Conservation (phyloP, 2,888 invertebrate species). For the Rapana venosa region DNA sequence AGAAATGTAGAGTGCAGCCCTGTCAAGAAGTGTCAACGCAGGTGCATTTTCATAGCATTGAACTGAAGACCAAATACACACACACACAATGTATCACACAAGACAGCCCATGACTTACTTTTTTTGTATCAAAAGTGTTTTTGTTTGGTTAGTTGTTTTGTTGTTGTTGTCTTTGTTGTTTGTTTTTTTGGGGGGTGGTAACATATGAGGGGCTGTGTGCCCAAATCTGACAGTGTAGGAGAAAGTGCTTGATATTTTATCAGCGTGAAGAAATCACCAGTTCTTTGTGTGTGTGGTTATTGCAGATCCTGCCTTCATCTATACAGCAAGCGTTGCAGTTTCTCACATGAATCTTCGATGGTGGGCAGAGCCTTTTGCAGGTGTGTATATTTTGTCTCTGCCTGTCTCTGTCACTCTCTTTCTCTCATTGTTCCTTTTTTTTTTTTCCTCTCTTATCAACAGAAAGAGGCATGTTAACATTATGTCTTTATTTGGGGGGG, state of each 20-base stretch:
- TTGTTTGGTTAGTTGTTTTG: neutral
- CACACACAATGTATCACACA: too few relatives aligned
- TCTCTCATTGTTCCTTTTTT: neutral
- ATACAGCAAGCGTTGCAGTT: conserved; percentile 80
- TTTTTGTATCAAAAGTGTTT: neutral
- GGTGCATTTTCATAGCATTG: too few relatives aligned
- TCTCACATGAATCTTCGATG: conserved; percentile 79
- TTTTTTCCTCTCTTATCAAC: too few relatives aligned
- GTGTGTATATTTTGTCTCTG: conserved; percentile 57
- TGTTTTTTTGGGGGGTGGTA: too few relatives aligned
- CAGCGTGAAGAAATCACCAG: neutral
- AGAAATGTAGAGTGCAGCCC: too few relatives aligned
- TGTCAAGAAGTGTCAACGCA: too few relatives aligned
- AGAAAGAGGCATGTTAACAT: neutral
- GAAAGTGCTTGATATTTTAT: too few relatives aligned
- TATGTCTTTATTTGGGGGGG: too few relatives aligned
- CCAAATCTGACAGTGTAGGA: too few relatives aligned
- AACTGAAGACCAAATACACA: too few relatives aligned
- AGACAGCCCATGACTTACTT: neutral
- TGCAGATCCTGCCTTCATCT: conserved; percentile 81
- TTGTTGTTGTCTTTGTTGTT: too few relatives aligned
- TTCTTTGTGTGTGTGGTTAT: conserved; percentile 32
- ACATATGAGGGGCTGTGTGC: too few relatives aligned
- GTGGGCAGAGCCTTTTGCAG: conserved; percentile 80
- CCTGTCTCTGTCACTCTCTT: neutral